phyloP scores from a whole-genome alignment of 1,140 invertebrate genomes.

The Camponotus floridanus region DNA sequence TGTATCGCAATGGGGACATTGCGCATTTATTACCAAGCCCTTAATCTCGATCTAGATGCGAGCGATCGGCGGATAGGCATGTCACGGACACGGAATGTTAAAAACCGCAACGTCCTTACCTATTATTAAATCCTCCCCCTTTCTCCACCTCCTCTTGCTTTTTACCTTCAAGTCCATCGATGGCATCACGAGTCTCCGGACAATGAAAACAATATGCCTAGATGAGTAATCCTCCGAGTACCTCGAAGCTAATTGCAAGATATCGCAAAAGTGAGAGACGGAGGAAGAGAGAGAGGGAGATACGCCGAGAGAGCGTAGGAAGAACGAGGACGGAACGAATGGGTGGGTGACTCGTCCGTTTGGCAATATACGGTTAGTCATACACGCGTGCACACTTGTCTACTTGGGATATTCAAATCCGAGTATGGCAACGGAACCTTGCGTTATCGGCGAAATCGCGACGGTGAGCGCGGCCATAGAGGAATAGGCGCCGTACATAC shows the following conservation, averaged over 20 bases:
- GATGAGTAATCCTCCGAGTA: conserved; percentile 72
- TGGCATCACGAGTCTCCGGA: conserved; percentile 57
- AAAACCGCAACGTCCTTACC: background rate
- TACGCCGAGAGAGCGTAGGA: background rate
- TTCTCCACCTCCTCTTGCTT: background rate
- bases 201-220: conserved; percentile 74
- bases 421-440: conserved; percentile 70
- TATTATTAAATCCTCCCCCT: background rate
- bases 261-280: background rate
- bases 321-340: conserved; percentile 31
- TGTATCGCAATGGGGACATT: background rate
- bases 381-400: conserved; percentile 70
- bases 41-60: conserved; percentile 34
- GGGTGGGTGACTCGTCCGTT: conserved; percentile 39
- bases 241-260: conserved; percentile 62
- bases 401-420: conserved; percentile 74
- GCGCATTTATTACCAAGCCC: background rate
- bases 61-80: background rate
- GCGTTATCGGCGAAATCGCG: conserved; percentile 67
- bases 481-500: conserved; percentile 17
- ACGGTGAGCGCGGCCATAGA: conserved; percentile 25
- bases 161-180: conserved; percentile 17
- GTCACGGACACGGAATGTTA: conserved; percentile 9
- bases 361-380: conserved; percentile 72
- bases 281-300: background rate